Base-by-base conservation (phyloP, 2,888 invertebrate genomes). In the Bursaphelenchus okinawaensis region DNA sequence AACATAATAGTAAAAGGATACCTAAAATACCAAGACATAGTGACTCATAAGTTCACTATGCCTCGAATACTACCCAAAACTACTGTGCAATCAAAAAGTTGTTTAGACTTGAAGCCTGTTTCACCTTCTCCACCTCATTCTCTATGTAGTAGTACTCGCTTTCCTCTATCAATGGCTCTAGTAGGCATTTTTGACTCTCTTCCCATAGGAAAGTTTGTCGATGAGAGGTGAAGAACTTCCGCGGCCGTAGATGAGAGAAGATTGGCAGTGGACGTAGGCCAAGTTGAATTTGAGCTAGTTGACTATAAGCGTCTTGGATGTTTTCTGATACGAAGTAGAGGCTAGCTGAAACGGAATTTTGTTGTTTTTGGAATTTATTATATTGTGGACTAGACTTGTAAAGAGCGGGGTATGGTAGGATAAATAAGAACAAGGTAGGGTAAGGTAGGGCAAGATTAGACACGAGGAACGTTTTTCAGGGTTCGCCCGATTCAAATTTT, bases 321-420 rank as follows among this genome's bases (percentile, higher is more conserved):
- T 22, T 20, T 50, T 66, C 66, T 23, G 66, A 66, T 9, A 67
- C 57, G n/a, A 66, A 68, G 31, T 66, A 66, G 19, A 66, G 52
- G 19, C 56, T 50, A n/a, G 56, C 65, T 66, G 55, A 23, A 65
- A n/a, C n/a, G n/a, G n/a, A n/a, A n/a, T n/a, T n/a, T n/a, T n/a
- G n/a, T n/a, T n/a, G n/a, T n/a, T n/a, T n/a, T n/a, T n/a, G n/a
- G n/a, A n/a, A n/a, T n/a, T n/a, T n/a, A n/a, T n/a, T n/a, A n/a
- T n/a, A n/a, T n/a, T n/a, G n/a, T n/a, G n/a, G n/a, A n/a, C n/a
- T n/a, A n/a, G n/a, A n/a, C n/a, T n/a, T n/a, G n/a, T n/a, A n/a
- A n/a, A n/a, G n/a, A n/a, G n/a, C n/a, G n/a, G n/a, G n/a, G n/a
- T n/a, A n/a, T n/a, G n/a, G n/a, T 61, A 19, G 8, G n/a, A 52